Evolutionary conservation across 2,113 vertebrate species (phyloP), one percentile per base, ranked within the genome.

Genomic region (Chitala chitala): DNA sequence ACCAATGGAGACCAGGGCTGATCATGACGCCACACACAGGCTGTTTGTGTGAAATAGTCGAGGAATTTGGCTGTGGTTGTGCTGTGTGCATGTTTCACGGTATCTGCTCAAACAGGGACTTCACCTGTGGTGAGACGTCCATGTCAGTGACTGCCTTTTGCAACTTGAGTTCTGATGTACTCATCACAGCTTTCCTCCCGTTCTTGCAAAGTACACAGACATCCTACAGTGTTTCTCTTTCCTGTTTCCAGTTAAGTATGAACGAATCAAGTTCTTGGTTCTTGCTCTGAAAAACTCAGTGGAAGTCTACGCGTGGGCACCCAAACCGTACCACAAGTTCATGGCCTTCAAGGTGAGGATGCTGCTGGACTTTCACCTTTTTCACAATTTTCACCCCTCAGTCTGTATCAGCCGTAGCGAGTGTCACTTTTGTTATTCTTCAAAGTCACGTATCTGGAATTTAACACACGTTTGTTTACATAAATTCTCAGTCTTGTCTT

Each of bases 241-340:
- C 83, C 78, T 78, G 22, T 80, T 89, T 82, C 71, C 84, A 99
- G 97, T 98, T 85, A 99, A 98, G 90, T 99, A 99, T 29, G 96
- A 98, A 87, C 91, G 97, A 87, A 99, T 99, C 88, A 98, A 98
- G 79, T 99, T 99, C 85, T 89, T 99, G 86, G 97, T 99, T 78
- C 93, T 99, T 88, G 97, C 97, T 71, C 88, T 99, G 91, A 98
- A 98, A 91, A 95, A 93, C 89, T 98, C 97, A 9, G 97, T 99
- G 83, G 97, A 99, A 89, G 97, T 99, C 75, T 99, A 99, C 80
- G 97, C 97, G 15, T 99, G 96, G 97, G 97, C 97, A 6, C 97
- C 97, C n/a, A 99, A 98, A 80, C 97, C 97, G 74, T 99, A 99
- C 84, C 97, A 99, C 86, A 99, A 99, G 83, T 99, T 99, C 84